phyloP scores from a whole-genome alignment of 2,797 vertebrate genomes.

The Syndactyla subalaris region DNA sequence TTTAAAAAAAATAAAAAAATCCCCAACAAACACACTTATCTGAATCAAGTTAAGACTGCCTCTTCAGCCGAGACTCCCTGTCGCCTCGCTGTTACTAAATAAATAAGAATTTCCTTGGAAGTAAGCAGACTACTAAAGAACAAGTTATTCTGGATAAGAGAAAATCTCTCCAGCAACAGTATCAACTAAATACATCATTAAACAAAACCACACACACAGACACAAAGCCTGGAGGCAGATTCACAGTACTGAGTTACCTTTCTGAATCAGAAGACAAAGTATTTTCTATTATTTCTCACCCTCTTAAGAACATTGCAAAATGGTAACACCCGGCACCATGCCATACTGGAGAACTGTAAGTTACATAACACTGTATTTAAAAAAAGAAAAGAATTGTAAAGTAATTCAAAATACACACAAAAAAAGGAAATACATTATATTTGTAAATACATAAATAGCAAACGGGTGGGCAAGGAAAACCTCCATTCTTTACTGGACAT shows the following conservation, averaged over 20 bases:
- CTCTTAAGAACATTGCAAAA: background rate
- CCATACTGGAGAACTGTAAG: background rate
- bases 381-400: background rate
- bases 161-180: background rate
- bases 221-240: background rate
- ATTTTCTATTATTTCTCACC: background rate
- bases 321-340: accelerated
- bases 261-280: background rate
- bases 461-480: background rate
- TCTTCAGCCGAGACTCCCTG: background rate
- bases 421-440: background rate
- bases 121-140: background rate
- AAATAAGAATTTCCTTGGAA: background rate
- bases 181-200: background rate
- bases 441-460: background rate
- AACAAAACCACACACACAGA: background rate
- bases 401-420: background rate
- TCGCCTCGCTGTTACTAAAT: background rate
- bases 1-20: background rate
- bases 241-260: background rate
- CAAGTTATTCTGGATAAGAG: background rate
- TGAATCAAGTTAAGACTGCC: background rate
- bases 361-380: background rate
- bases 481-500: background rate
- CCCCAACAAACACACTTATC: background rate